Percentiles rank a stretch among this genome's conserved stretches.
Conservation (phyloP, 2,113 vertebrate species). For the Uropsilus gracilis region DNA sequence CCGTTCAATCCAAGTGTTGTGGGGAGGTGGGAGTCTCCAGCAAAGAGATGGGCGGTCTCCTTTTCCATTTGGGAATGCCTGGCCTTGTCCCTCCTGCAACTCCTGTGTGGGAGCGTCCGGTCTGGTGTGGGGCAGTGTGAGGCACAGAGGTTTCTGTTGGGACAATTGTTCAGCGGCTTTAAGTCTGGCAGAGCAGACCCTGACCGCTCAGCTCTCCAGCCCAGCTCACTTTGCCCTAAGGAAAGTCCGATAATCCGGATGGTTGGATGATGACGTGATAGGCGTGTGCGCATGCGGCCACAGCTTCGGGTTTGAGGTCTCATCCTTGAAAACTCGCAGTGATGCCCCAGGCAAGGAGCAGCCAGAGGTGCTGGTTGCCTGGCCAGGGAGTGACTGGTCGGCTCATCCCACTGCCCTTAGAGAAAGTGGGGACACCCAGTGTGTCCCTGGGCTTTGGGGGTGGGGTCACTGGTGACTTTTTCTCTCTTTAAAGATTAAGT, state of each 20-base stretch:
- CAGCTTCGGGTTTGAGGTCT: constrained; percentile 70
- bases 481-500: not conserved
- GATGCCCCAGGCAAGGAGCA: not conserved
- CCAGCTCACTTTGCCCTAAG: constrained; percentile 81
- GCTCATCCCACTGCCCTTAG: not conserved
- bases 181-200: constrained; percentile 79
- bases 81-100: constrained; percentile 65
- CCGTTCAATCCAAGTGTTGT: constrained; percentile 57
- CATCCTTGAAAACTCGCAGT: constrained; percentile 70
- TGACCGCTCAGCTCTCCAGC: constrained; percentile 81
- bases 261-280: constrained; percentile 75
- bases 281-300: constrained; percentile 62
- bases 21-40: constrained; percentile 40
- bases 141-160: constrained; percentile 78
- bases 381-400: not conserved
- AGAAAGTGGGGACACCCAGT: not conserved
- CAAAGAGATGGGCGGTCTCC: constrained; percentile 61
- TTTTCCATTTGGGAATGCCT: constrained; percentile 65
- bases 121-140: constrained; percentile 74
- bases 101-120: constrained; percentile 77
- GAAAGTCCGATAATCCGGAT: constrained; percentile 78
- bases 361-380: not conserved
- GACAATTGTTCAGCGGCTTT: constrained; percentile 81
- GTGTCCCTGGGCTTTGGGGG: not conserved
- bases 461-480: not conserved